Conservation (phyloP, 2,113 vertebrate genomes). For the Antechinus stuartii region DNA sequence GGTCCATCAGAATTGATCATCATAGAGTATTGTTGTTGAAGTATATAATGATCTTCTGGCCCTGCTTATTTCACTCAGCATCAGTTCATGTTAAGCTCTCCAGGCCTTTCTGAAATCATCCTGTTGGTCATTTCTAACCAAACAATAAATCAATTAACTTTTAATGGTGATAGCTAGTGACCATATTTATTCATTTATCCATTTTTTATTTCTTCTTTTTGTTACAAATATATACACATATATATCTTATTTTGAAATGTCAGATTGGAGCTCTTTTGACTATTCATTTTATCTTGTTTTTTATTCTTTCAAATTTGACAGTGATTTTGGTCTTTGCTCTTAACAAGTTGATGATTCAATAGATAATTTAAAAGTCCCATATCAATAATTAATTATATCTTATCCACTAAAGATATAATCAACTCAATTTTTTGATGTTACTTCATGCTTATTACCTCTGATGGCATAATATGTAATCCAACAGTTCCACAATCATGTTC, state of each 20-base stretch:
- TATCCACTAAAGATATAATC: background rate
- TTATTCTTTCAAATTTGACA: background rate
- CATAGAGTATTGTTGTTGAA: too few relatives aligned
- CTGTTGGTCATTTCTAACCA: too few relatives aligned
- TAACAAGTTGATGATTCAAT: background rate
- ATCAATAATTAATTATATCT: background rate
- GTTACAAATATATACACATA: background rate
- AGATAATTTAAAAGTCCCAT: background rate
- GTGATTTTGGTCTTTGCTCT: background rate
- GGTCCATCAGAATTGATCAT: too few relatives aligned
- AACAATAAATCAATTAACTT: background rate
- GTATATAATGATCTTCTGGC: too few relatives aligned
- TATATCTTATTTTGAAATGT: background rate
- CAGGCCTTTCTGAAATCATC: too few relatives aligned
- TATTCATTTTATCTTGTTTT: background rate
- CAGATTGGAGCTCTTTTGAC: background rate
- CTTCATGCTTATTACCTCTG: background rate
- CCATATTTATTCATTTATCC: background rate
- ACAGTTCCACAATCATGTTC: background rate
- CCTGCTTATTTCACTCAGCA: too few relatives aligned
- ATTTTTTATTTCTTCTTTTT: background rate
- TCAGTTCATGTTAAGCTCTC: too few relatives aligned
- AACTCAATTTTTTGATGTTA: background rate
- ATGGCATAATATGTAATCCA: background rate
- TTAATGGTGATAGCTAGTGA: background rate